Evolutionary conservation across 1,140 invertebrate species (phyloP), one percentile per base, ranked within the genome.

Genomic region (Charaxes varanes): DNA sequence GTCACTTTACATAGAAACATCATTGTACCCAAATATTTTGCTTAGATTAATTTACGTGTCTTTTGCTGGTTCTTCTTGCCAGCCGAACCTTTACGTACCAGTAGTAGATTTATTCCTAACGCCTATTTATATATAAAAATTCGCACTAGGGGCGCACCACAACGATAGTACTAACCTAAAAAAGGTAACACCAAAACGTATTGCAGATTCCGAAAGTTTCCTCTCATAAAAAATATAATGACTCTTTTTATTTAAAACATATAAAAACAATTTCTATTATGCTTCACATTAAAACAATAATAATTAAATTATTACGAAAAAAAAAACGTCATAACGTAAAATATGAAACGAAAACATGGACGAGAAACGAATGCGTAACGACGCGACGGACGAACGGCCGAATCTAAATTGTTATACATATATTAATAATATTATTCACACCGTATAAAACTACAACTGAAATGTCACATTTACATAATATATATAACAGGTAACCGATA

Each of bases 271-370:
- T 63, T 56, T 58, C 37, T 74, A 79, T 81, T 79, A 79, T 79
- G 74, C 74, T 48, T 67, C 57, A 60, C 53, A 46, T 45, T 57
- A 56, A 68, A 79, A 74, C 63, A 70, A 71, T 65, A n/a, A n/a
- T n/a, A 57, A 60, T 73, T 74, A 76, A 77, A 72, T 74, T 71
- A 72, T 60, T 65, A 74, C 58, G 60, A 70, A 77, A 79, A 69
- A 77, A 72, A 72, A 76, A 57, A n/a, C n/a, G 64, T 72, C 48
- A 77, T 66, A 76, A 76, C 69, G 68, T 79, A 80, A 78, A 82
- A 78, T 82, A 82, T 80, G 62, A 47, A 80, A 79, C 64, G 72
- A 74, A 79, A 80, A 80, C 73, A 73, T 80, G 78, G 76, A 80
- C 78, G 76, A 63, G 71, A 66, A 63, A 50, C 73, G 68, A 74